Base-by-base conservation (phyloP, 1,140 invertebrate species). In the Lethrus apterus region DNA sequence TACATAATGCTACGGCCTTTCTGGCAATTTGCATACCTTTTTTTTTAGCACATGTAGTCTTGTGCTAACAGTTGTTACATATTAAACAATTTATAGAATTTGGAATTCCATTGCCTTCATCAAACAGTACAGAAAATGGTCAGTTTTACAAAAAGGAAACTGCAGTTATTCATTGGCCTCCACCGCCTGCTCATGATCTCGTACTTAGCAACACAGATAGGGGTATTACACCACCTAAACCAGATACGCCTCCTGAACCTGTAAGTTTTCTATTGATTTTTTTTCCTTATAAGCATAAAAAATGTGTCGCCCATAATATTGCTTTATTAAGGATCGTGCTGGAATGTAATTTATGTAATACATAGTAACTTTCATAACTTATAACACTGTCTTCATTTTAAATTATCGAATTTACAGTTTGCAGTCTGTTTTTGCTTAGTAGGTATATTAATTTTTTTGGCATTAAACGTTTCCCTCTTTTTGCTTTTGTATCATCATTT, bases 211-310 rank as follows among this genome's bases (percentile, higher is more conserved):
- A 36, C 34, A 20, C 34, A 17, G 19, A 36, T 41, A 47, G 34
- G 10, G 51, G 51, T 48, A 24, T 54, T 47, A 54, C 60, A 19
- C 66, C 69, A 14, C 64, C 69, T 3, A 72, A 71, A 51, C 63
- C 66, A 1, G 68, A 71, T 58, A 67, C 66, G 20, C 62, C 66
- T 21, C 62, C 65, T 11, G 45, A 58, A 4, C 56, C 69, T 38
- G 70, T 70, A 55, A 63, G 46, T 49, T 38, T 46, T 33, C 36
- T 33, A 11, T 14, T 42, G 14, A 26, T 31, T 24, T 23, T 18
- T 38, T 13, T 38, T 34, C 7, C 7, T 15, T 5, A 7, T 14
- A 9, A 34, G 14, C 13, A n/a, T 8, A 34, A 34, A 15, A 9
- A 15, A 38, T 15, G 15, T 14, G 20, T 14, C 11, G 8, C 11